These are phyloP conservation scores for Scolopax rusticola DNA, from an alignment of 2,797 vertebrate genomes.

Conservation along the genomic window DNA sequence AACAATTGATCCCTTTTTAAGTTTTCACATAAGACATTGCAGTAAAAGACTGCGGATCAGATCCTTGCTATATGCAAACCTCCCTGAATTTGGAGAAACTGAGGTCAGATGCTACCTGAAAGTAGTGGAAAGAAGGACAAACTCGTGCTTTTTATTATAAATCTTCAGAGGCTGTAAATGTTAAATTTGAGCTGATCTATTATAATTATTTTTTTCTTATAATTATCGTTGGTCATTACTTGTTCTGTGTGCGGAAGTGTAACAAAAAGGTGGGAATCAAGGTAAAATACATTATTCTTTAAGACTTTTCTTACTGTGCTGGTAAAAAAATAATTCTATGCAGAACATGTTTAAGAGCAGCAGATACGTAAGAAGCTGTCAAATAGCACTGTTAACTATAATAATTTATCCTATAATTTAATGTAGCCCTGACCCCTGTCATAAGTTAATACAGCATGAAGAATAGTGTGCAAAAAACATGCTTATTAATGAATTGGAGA, in stretches of 20 bases:
- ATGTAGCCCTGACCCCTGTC: slow-evolving; percentile 86
- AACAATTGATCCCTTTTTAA: neutral
- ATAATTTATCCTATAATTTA: slow-evolving; percentile 89
- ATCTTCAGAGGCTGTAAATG: neutral
- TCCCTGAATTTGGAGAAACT: neutral
- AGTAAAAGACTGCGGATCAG: neutral
- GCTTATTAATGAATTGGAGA: slow-evolving; percentile 85
- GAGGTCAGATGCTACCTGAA: neutral
- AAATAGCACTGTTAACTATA: slow-evolving; percentile 80
- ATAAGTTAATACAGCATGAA: slow-evolving; percentile 90
- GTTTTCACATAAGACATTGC: neutral
- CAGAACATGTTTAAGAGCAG: slow-evolving; percentile 69
- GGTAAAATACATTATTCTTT: neutral
- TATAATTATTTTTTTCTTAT: neutral
- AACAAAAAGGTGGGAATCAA: neutral
- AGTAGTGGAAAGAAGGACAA: neutral
- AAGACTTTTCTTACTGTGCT: neutral
- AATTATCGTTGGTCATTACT: neutral
- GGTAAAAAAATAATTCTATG: slow-evolving; percentile 22
- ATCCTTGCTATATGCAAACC: neutral
- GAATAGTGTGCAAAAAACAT: slow-evolving; percentile 83
- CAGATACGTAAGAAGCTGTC: slow-evolving; percentile 85
- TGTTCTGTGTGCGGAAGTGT: neutral
- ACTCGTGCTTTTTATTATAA: neutral
- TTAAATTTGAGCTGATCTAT: neutral